phyloP scores from a whole-genome alignment of 2,888 invertebrate genomes.

The Cheilosia variabilis region DNA sequence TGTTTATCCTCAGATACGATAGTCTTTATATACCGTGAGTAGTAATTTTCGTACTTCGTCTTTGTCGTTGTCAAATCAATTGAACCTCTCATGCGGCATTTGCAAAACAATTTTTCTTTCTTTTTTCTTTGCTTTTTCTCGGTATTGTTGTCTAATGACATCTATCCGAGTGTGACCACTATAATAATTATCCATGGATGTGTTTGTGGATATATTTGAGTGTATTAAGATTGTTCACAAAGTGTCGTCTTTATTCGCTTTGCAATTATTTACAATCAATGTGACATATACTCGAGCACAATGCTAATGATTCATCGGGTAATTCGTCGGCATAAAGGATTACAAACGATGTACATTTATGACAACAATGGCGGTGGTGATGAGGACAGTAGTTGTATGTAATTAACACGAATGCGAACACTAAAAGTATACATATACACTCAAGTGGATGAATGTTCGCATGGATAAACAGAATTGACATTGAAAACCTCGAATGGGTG shows the following conservation, averaged over 20 bases:
- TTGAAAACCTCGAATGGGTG: constrained; percentile 3
- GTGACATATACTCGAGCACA: constrained; percentile 38
- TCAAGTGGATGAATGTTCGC: constrained; percentile 4
- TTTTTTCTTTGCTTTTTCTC: constrained; percentile 35
- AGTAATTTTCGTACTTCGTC: constrained; percentile 4
- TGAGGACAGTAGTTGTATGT: constrained; percentile 1
- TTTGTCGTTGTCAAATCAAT: constrained; percentile 38
- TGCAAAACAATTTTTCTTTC: constrained; percentile 29
- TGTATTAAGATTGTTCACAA: constrained; percentile 15
- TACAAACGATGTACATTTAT: constrained; percentile 8
- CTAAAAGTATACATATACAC: not conserved
- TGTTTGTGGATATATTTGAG: not conserved
- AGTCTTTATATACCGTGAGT: not conserved
- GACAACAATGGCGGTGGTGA: constrained; percentile 13
- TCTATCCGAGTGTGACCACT: constrained; percentile 52
- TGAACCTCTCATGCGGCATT: constrained; percentile 45
- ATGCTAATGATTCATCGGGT: constrained; percentile 56
- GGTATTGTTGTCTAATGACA: constrained; percentile 55
- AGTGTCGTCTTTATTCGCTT: constrained; percentile 51
- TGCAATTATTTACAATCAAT: constrained; percentile 60
- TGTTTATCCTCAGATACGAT: not conserved
- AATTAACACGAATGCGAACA: constrained; percentile 43
- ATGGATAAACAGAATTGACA: constrained; percentile 41
- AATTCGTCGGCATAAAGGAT: constrained; percentile 54
- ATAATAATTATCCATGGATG: constrained; percentile 37